Evolutionary conservation across 2,888 invertebrate species (phyloP).

Genomic region (Apantesis nais): DNA sequence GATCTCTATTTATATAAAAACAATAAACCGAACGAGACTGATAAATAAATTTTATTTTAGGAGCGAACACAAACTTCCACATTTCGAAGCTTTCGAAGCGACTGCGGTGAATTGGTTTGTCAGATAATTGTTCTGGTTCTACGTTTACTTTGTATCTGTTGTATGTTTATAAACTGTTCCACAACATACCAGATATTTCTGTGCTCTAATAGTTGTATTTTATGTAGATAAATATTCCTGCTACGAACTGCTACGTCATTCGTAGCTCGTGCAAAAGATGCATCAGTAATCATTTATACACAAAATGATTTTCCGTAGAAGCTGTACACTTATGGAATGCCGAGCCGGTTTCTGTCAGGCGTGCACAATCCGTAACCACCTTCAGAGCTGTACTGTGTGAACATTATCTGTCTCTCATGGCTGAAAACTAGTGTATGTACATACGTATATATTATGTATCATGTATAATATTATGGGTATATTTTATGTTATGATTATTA

Average conservation of each 20-base stretch:
- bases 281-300: neutral
- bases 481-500: too few species aligned
- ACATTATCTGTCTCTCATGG: too few species aligned
- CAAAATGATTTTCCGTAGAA: too few species aligned
- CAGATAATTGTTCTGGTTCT: neutral
- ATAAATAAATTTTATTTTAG: neutral
- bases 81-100: neutral
- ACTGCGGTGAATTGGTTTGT: neutral
- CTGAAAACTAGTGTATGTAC: too few species aligned
- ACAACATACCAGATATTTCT: neutral
- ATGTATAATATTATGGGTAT: too few species aligned
- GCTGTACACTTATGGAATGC: too few species aligned
- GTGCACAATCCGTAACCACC: too few species aligned
- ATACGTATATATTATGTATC: too few species aligned
- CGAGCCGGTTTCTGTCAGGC: too few species aligned
- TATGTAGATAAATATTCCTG: neutral
- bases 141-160: neutral
- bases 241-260: neutral
- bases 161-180: slow-evolving; percentile 21
- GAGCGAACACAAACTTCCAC: neutral
- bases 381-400: too few species aligned
- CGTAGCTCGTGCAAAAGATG: neutral
- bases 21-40: neutral
- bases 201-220: neutral
- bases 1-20: neutral